Percentiles rank a stretch among this genome's conserved stretches.
Evolutionary conservation across 2,888 invertebrate genomes (phyloP).

Genomic region (Empis stercorea): DNA sequence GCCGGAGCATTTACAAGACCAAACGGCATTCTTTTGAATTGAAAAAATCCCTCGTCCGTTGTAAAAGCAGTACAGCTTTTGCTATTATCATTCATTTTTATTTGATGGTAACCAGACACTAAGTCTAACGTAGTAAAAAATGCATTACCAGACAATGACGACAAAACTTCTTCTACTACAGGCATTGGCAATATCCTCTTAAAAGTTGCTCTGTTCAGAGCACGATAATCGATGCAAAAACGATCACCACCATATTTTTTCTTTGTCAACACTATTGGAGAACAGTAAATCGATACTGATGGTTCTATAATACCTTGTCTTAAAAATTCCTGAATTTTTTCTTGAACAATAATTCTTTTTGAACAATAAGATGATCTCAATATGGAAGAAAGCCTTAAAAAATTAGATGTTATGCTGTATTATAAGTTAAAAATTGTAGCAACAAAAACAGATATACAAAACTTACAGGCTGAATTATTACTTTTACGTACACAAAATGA

Average conservation of each 20-base stretch:
- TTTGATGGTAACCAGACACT: constrained; percentile 5
- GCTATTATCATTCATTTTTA: constrained; percentile 3
- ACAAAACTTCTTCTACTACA: constrained; percentile 2
- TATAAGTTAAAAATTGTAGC: no score
- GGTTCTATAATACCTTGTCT: constrained; percentile 14
- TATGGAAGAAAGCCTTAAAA: no score
- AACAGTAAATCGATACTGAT: constrained; percentile 19
- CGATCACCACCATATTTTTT: constrained; percentile 7
- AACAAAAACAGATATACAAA: no score
- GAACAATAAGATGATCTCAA: no score
- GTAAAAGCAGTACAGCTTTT: constrained; percentile 4
- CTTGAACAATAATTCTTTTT: constrained; percentile 1
- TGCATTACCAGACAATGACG: constrained; percentile 2
- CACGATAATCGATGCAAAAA: constrained; percentile 26
- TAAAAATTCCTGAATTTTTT: constrained; percentile 15
- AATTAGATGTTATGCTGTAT: no score
- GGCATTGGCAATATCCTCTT: constrained; percentile 9
- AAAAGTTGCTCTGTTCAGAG: constrained; percentile 1
- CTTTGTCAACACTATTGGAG: constrained; percentile 16
- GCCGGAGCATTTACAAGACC: constrained; percentile 6
- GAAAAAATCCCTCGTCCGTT: constrained; percentile 5
- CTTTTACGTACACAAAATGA: no score
- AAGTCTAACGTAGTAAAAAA: constrained; percentile 7
- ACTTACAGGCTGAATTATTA: no score
- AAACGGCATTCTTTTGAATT: constrained; percentile 9